These are phyloP conservation scores for Miniopterus natalensis DNA, from an alignment of 2,113 vertebrate species.

Conservation along the genomic window DNA sequence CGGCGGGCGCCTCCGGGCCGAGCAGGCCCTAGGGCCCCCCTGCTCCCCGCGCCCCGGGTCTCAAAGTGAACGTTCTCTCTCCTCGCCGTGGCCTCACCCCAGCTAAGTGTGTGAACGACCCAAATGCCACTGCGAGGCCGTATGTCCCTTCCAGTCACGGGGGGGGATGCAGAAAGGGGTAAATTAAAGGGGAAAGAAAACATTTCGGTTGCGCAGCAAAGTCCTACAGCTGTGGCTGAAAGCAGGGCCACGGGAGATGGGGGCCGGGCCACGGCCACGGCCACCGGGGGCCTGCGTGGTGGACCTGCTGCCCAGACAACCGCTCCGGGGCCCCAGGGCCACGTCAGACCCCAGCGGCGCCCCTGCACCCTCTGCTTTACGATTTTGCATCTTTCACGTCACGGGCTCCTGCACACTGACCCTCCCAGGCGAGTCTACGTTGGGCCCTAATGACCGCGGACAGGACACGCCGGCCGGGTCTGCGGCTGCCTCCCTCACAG, in stretches of 20 bases:
- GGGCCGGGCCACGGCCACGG: conserved; percentile 34
- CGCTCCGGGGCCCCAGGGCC: not conserved
- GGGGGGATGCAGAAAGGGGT: conserved; percentile 74
- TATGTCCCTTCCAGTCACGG: conserved; percentile 62
- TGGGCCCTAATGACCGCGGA: conserved; percentile 63
- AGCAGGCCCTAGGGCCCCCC: not conserved
- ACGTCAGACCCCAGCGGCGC: conserved; percentile 51
- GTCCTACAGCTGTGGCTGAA: conserved; percentile 74
- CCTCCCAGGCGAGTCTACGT: conserved; percentile 66
- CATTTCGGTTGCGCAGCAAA: conserved; percentile 65
- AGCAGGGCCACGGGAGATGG: conserved; percentile 76
- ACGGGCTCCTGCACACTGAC: conserved; percentile 42
- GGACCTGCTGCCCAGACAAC: not conserved
- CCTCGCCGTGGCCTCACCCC: not conserved
- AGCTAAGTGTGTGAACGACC: conserved; percentile 44
- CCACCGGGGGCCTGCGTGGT: not conserved
- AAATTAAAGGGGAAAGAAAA: conserved; percentile 14
- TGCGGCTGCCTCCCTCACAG: conserved; percentile 49
- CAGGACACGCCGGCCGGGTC: conserved; percentile 61
- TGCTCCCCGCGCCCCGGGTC: not conserved
- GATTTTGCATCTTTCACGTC: conserved; percentile 56
- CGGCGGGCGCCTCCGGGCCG: accelerated
- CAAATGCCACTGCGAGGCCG: conserved; percentile 67
- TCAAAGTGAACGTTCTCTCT: conserved; percentile 45
- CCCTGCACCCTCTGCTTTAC: conserved; percentile 34